phyloP scores from a whole-genome alignment of 2,113 vertebrate species.

The Ptyas mucosa region DNA sequence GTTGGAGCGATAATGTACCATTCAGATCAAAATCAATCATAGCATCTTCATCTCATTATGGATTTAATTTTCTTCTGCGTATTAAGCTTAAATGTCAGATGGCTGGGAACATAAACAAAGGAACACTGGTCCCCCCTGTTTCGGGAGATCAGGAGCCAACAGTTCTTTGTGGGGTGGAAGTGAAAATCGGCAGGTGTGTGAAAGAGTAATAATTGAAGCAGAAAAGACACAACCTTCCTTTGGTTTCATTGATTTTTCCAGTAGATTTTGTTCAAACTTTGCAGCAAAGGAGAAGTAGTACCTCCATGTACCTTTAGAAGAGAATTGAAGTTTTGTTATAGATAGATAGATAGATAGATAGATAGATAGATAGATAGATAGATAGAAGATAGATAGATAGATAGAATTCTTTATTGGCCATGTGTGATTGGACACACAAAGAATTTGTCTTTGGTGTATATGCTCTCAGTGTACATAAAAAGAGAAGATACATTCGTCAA shows the following conservation, averaged over 20 bases:
- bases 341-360: no score
- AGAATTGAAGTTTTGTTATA: not conserved
- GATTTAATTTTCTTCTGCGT: slow-evolving; percentile 25
- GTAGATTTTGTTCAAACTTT: not conserved
- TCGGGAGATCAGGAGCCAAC: not conserved
- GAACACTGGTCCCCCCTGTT: not conserved
- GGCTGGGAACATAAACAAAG: slow-evolving; percentile 39
- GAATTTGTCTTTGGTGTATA: no score
- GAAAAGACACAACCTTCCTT: not conserved
- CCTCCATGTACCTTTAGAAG: slow-evolving; percentile 14
- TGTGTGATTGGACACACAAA: no score
- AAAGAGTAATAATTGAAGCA: not conserved
- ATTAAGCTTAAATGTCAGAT: slow-evolving; percentile 28
- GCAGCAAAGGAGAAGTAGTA: not conserved
- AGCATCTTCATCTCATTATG: slow-evolving; percentile 51
- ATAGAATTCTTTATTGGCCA: no score
- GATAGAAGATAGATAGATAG: no score
- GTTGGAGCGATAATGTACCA: slow-evolving; percentile 33
- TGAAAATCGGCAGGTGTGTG: not conserved
- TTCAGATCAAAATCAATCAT: slow-evolving; percentile 45
- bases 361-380: no score
- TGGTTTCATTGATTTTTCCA: not conserved
- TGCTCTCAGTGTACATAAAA: no score
- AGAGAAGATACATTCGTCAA: no score
- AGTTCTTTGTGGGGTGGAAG: not conserved